Evolutionary conservation across 1,140 invertebrate genomes (phyloP).

Genomic region (Orussus abietinus): DNA sequence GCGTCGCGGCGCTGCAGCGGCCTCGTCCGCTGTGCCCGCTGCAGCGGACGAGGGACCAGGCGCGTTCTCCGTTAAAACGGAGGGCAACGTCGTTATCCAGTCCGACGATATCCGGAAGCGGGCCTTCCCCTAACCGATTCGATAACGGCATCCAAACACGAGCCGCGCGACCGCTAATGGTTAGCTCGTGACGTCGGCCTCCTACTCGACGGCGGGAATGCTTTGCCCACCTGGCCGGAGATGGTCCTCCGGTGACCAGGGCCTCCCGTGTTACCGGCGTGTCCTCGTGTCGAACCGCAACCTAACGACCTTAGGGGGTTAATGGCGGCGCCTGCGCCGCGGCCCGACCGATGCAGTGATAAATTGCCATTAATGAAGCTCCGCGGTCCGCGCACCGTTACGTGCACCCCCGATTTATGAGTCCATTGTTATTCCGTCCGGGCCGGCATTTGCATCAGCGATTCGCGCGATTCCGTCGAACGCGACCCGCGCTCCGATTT

Average conservation of each 20-base stretch:
- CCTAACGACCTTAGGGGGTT: constrained; percentile 49
- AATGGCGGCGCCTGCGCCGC: constrained; percentile 33
- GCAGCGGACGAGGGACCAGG: too few relatives aligned
- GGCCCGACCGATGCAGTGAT: constrained; percentile 38
- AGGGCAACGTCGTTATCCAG: too few relatives aligned
- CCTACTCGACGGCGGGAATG: too few relatives aligned
- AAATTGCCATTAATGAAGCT: constrained; percentile 49
- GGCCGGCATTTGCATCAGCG: constrained; percentile 21
- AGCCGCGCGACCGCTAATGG: constrained; percentile 17
- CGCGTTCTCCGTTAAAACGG: too few relatives aligned
- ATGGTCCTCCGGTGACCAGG: too few relatives aligned
- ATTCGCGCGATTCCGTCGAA: background rate
- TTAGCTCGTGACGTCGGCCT: constrained; percentile 13
- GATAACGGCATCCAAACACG: constrained; percentile 19
- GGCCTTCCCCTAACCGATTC: too few relatives aligned
- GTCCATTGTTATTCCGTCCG: constrained; percentile 22
- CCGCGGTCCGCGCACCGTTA: constrained; percentile 13
- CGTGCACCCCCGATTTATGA: constrained; percentile 26
- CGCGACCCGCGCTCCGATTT: constrained; percentile 26
- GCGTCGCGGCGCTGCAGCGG: too few relatives aligned
- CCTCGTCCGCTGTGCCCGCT: too few relatives aligned
- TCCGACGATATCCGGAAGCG: too few relatives aligned
- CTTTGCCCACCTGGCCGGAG: constrained; percentile 26
- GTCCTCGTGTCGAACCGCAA: constrained; percentile 49
- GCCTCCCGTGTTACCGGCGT: constrained; percentile 46